Evolutionary conservation across 2,113 vertebrate genomes (phyloP).

Genomic region (Ramphastos sulfuratus): DNA sequence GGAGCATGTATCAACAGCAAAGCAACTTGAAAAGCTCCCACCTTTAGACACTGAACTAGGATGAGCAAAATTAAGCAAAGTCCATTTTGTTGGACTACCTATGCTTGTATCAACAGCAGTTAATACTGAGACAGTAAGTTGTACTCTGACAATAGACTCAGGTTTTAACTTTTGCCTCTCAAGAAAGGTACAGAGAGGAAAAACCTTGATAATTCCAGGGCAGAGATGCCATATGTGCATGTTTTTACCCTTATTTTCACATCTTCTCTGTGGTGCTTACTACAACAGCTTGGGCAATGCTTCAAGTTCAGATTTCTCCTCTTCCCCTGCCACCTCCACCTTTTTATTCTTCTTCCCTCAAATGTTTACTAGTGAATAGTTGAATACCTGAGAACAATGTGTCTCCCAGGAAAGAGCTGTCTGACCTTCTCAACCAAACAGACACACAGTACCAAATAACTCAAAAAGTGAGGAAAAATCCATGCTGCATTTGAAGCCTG

Average conservation of each 20-base stretch:
- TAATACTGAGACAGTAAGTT: neutral
- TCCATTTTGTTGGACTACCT: neutral
- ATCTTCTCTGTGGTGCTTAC: neutral
- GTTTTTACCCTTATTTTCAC: neutral
- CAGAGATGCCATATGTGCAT: neutral
- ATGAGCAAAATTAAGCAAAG: neutral
- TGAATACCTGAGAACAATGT: neutral
- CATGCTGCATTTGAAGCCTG: neutral
- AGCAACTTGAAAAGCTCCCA: neutral
- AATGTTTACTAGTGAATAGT: neutral
- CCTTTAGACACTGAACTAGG: neutral
- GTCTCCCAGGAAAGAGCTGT: neutral
- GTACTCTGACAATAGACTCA: neutral
- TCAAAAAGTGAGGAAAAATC: neutral
- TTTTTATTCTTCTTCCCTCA: neutral
- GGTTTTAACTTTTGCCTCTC: neutral
- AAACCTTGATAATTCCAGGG: neutral
- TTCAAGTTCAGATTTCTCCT: neutral
- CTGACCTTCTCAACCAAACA: neutral
- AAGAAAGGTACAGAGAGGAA: neutral
- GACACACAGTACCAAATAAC: neutral
- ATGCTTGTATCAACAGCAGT: neutral
- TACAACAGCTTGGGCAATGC: neutral
- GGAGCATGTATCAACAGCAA: neutral
- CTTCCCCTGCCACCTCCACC: neutral